Conservation (phyloP, 2,113 vertebrate genomes). For the Pycnonotus jocosus region DNA sequence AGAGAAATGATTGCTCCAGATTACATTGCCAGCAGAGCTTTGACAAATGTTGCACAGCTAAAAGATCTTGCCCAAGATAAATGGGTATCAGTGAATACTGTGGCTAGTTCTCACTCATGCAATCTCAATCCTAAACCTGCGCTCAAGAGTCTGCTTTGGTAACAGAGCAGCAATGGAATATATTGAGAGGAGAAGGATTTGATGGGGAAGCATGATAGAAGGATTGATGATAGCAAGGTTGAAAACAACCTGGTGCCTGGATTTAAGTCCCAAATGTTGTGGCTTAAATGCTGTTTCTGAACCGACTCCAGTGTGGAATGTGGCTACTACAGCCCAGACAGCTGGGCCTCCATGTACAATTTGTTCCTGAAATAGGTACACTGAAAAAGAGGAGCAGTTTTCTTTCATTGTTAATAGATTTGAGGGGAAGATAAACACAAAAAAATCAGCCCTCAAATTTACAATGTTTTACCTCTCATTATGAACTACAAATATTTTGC, state of each 20-base stretch:
- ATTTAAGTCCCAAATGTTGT: background rate
- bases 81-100: background rate
- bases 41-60: constrained; percentile 35
- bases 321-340: background rate
- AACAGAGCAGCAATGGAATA: background rate
- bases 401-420: background rate
- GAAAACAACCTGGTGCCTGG: background rate
- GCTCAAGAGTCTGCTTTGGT: background rate
- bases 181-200: background rate
- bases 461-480: background rate
- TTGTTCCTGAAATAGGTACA: background rate
- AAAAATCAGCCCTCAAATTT: background rate
- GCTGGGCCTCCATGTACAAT: background rate
- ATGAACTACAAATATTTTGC: background rate
- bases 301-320: background rate
- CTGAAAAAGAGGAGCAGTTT: background rate
- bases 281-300: background rate
- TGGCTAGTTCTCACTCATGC: background rate
- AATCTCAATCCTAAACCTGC: background rate
- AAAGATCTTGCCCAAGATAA: constrained; percentile 25
- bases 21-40: constrained; percentile 33
- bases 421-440: background rate
- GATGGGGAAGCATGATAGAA: background rate
- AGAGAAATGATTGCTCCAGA: constrained; percentile 38
- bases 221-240: background rate